Percentiles rank a stretch among this genome's conserved stretches.
These are phyloP conservation scores for Otus sunia DNA, from an alignment of 2,113 vertebrate genomes.

Conservation along the genomic window DNA sequence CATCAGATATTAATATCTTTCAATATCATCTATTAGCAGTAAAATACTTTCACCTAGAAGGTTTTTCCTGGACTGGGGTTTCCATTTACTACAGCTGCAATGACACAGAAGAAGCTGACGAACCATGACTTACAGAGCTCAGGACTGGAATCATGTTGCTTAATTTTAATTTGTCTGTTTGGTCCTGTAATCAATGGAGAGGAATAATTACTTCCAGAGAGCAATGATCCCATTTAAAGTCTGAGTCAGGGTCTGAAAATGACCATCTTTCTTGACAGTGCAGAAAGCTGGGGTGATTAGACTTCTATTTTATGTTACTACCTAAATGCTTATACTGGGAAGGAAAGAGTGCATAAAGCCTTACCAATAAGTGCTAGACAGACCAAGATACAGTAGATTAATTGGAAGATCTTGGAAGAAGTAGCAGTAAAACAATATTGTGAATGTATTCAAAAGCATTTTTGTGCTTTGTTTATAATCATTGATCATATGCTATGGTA, in stretches of 20 bases:
- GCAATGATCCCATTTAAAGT: not conserved
- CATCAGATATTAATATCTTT: not conserved
- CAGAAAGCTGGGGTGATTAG: not conserved
- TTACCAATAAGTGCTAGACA: not conserved
- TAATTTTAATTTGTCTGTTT: slow-evolving; percentile 19
- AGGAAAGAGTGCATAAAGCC: not conserved
- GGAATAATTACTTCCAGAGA: not conserved
- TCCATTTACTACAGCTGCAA: not conserved
- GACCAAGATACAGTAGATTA: not conserved
- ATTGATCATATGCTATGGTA: not conserved
- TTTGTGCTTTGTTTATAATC: not conserved
- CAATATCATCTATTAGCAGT: not conserved
- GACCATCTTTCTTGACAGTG: not conserved
- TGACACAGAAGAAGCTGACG: not conserved
- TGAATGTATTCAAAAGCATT: not conserved
- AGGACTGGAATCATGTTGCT: not conserved
- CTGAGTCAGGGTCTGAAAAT: not conserved
- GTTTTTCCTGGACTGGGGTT: not conserved
- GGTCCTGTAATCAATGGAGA: not conserved
- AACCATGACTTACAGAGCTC: not conserved
- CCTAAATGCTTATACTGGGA: not conserved
- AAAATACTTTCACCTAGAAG: not conserved
- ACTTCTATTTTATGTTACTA: not conserved
- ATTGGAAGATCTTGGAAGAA: not conserved
- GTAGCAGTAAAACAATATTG: not conserved